Percentiles rank a stretch among this genome's conserved stretches.
Conservation (phyloP, 2,797 vertebrate genomes). For the Sebastes oblongus region DNA sequence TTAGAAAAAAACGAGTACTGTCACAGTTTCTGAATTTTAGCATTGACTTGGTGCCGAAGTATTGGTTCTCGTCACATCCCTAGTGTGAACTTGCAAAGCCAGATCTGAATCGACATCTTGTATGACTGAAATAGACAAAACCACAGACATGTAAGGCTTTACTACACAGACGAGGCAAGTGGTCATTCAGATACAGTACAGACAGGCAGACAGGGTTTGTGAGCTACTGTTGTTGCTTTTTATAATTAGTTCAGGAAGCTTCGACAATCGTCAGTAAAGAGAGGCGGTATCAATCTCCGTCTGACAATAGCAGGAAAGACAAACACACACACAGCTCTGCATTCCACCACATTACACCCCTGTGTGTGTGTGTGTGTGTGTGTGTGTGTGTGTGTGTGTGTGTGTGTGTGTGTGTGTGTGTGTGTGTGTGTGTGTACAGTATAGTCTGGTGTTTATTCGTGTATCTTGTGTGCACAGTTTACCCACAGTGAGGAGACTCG, state of each 20-base stretch:
- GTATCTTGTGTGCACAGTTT: conserved; percentile 17
- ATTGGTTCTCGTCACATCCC: too few relatives aligned
- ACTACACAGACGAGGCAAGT: background rate
- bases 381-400: conserved; percentile 1
- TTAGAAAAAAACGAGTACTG: too few relatives aligned
- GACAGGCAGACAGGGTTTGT: conserved; percentile 81
- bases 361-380: conserved; percentile 1
- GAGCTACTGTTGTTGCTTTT: conserved; percentile 96
- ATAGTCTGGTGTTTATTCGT: conserved; percentile 79
- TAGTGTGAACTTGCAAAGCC: background rate
- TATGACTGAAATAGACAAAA: background rate
- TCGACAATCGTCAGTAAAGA: conserved; percentile 99
- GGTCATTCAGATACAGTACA: background rate
- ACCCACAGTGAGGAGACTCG: conserved; percentile 74
- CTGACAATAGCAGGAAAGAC: conserved; percentile 99
- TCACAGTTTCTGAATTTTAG: too few relatives aligned
- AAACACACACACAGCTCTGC: conserved; percentile 62
- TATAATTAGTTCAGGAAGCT: conserved; percentile 99
- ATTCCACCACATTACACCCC: conserved; percentile 43
- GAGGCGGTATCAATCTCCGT: conserved; percentile 94
- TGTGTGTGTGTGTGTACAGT: conserved; percentile 19
- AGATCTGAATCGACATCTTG: background rate
- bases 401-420: conserved; percentile 6
- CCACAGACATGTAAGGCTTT: conserved; percentile 14
- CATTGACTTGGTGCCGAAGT: too few relatives aligned